A percentile compares a stretch with the other conserved stretches of the same genome.
These are phyloP conservation scores for Aplocera efformata DNA, from an alignment of 2,888 invertebrate genomes.

Conservation along the genomic window DNA sequence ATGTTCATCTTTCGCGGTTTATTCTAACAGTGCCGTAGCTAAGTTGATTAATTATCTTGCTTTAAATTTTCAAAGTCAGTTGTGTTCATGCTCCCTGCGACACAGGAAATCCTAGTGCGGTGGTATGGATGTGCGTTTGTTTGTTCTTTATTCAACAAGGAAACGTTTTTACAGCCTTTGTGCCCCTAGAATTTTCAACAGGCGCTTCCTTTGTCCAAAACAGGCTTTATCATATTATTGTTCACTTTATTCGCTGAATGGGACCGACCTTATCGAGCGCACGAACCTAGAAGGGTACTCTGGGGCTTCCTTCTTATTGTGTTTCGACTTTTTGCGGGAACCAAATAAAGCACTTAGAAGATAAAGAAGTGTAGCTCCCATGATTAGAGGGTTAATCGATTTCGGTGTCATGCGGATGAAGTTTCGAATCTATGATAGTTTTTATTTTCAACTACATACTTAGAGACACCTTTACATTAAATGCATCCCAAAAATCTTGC, in stretches of 20 bases:
- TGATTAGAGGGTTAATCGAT: slow-evolving; percentile 12
- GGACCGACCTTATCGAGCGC: slow-evolving; percentile 41
- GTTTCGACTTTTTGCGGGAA: slow-evolving; percentile 32
- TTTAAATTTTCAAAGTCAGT: too few species aligned
- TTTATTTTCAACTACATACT: too few species aligned
- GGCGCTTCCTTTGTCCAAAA: slow-evolving; percentile 36
- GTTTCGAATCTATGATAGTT: too few species aligned
- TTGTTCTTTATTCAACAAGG: not conserved
- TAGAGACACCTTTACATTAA: too few species aligned
- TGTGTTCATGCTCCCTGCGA: too few species aligned
- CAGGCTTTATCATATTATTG: slow-evolving; percentile 43
- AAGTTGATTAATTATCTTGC: too few species aligned
- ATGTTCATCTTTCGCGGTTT: too few species aligned
- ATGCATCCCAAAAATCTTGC: too few species aligned
- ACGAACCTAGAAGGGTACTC: slow-evolving; percentile 40
- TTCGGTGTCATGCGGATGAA: not conserved
- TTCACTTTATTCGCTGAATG: slow-evolving; percentile 44
- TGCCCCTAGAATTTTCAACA: slow-evolving; percentile 8
- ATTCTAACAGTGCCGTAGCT: too few species aligned
- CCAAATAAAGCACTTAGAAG: slow-evolving; percentile 28
- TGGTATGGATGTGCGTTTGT: too few species aligned
- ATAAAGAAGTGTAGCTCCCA: slow-evolving; percentile 18
- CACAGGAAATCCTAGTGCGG: too few species aligned
- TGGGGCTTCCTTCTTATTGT: slow-evolving; percentile 37
- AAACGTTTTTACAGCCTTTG: slow-evolving; percentile 5